Conservation (phyloP, 2,797 vertebrate species). For the Epinephelus coioides region DNA sequence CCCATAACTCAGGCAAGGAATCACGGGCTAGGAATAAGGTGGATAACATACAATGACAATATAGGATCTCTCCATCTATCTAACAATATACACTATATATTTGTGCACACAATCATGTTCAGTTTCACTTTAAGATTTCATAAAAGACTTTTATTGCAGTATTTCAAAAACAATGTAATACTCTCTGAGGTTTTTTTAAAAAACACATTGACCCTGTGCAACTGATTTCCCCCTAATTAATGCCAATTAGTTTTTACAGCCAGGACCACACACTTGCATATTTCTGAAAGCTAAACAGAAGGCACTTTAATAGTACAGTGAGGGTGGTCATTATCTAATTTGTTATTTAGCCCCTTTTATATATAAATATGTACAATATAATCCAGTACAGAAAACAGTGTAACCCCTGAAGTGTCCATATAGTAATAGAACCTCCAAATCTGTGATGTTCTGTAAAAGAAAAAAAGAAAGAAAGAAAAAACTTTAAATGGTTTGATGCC, state of each 20-base stretch:
- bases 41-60: too few relatives aligned
- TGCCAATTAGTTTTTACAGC: conserved; percentile 53
- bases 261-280: conserved; percentile 38
- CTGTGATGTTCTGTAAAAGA: not conserved
- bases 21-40: too few relatives aligned
- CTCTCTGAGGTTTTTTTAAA: conserved; percentile 51
- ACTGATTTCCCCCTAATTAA: conserved; percentile 53
- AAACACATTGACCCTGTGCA: conserved; percentile 60
- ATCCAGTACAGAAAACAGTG: conserved; percentile 46
- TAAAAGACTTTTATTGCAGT: conserved; percentile 53
- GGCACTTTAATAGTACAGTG: conserved; percentile 47
- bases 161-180: conserved; percentile 71
- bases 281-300: conserved; percentile 49
- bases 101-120: conserved; percentile 45
- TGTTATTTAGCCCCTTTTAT: conserved; percentile 36
- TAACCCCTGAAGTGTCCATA: conserved; percentile 51
- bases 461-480: conserved; percentile 14
- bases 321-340: conserved; percentile 35
- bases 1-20: too few relatives aligned
- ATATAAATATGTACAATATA: conserved; percentile 68
- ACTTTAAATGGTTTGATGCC: conserved; percentile 23
- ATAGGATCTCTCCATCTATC: too few relatives aligned
- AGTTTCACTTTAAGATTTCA: conserved; percentile 65
- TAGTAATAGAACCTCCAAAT: conserved; percentile 11
- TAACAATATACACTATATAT: conserved; percentile 10